Conservation (phyloP, 2,797 vertebrate genomes). For the Fratercula arctica region DNA sequence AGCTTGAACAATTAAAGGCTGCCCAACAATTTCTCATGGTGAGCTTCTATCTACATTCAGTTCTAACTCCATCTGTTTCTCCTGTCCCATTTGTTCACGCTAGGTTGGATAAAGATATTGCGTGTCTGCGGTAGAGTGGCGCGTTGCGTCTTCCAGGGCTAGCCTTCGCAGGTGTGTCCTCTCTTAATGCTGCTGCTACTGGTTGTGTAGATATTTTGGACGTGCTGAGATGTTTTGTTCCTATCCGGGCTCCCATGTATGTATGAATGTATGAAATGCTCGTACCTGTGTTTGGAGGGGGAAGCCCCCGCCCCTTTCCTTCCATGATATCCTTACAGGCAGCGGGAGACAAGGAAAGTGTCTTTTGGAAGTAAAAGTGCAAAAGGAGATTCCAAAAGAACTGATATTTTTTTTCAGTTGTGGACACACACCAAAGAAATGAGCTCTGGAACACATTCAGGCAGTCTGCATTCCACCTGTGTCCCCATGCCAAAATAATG, state of each 20-base stretch:
- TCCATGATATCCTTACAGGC: background rate
- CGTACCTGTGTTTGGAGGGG: background rate
- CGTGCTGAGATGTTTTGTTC: background rate
- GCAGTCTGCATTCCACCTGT: background rate
- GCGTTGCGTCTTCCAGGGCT: background rate
- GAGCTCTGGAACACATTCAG: background rate
- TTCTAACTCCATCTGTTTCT: background rate
- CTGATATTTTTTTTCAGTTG: background rate
- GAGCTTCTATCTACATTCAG: background rate
- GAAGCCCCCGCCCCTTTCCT: background rate
- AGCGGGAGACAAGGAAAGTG: background rate
- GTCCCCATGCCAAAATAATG: background rate
- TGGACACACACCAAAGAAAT: background rate
- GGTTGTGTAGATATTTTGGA: background rate
- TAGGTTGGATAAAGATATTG: background rate
- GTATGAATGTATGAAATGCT: background rate
- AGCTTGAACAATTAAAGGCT: background rate
- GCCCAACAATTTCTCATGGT: background rate
- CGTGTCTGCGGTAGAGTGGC: background rate
- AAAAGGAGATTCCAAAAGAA: background rate
- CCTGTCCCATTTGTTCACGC: background rate
- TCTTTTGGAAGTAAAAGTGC: background rate
- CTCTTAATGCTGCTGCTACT: background rate
- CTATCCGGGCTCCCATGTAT: background rate
- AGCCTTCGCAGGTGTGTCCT: background rate